Conservation (phyloP, 2,113 vertebrate genomes). For the Callaeas wilsoni region DNA sequence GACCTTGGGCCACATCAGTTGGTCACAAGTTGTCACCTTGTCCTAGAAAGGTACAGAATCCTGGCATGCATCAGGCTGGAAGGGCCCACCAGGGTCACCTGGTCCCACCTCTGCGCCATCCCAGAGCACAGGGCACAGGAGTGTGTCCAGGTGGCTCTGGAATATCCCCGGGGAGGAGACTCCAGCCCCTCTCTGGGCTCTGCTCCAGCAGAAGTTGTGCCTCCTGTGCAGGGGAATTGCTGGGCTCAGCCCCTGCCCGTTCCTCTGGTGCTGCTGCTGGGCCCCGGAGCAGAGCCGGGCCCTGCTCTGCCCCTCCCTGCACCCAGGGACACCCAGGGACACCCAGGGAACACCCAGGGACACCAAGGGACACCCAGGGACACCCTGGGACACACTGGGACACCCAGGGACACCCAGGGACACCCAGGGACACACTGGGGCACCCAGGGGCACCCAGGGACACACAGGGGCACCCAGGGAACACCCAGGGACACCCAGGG, state of each 20-base stretch:
- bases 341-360: background rate
- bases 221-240: background rate
- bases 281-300: background rate
- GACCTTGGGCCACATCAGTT: background rate
- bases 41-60: background rate
- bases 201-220: background rate
- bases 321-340: no score
- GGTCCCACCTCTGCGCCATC: no score
- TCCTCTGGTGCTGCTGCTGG: background rate
- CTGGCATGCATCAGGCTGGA: background rate
- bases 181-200: background rate
- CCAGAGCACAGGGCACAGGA: background rate
- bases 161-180: background rate
- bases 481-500: background rate
- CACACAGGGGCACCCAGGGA: background rate
- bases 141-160: background rate
- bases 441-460: background rate
- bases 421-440: background rate
- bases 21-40: background rate
- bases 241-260: background rate
- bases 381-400: no score
- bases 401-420: no score
- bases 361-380: background rate
- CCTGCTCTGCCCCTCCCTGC: no score
- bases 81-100: background rate